phyloP scores from a whole-genome alignment of 1,140 invertebrate genomes.

The Drosophila neocordata region DNA sequence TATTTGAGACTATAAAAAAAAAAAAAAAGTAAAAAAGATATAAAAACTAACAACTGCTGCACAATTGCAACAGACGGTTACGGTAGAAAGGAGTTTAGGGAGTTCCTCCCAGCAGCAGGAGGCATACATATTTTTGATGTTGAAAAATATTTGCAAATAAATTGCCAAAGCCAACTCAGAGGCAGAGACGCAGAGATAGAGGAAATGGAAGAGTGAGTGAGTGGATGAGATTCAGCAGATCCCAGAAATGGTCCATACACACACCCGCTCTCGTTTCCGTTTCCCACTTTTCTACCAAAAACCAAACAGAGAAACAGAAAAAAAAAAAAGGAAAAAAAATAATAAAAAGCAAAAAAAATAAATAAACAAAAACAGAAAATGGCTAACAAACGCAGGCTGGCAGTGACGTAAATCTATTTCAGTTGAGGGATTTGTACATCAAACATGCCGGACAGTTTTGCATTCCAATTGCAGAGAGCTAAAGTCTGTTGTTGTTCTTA shows the following conservation, averaged over 20 bases:
- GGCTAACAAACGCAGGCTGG: slow-evolving; percentile 73
- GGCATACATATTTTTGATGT: slow-evolving; percentile 68
- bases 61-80: slow-evolving; percentile 36
- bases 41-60: slow-evolving; percentile 51
- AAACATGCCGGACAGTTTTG: slow-evolving; percentile 77
- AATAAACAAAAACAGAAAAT: slow-evolving; percentile 44
- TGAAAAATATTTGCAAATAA: slow-evolving; percentile 77
- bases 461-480: slow-evolving; percentile 42
- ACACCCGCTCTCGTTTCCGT: background rate
- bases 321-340: too few relatives aligned
- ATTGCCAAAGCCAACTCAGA: slow-evolving; percentile 51
- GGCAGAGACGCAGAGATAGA: slow-evolving; percentile 18
- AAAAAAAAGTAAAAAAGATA: slow-evolving; percentile 33
- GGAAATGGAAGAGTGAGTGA: background rate
- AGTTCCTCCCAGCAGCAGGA: background rate
- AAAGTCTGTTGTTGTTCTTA: background rate
- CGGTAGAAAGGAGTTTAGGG: slow-evolving; percentile 1
- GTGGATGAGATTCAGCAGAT: slow-evolving; percentile 3
- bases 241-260: slow-evolving; percentile 4
- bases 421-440: slow-evolving; percentile 79
- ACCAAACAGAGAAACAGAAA: background rate
- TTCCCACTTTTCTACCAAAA: background rate
- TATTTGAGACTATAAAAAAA: slow-evolving; percentile 23
- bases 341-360: too few relatives aligned
- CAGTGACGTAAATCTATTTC: slow-evolving; percentile 81